A percentile compares a stretch with the other conserved stretches of the same genome.
Conservation (phyloP, 2,888 invertebrate species). For the Electrophaes corylata region DNA sequence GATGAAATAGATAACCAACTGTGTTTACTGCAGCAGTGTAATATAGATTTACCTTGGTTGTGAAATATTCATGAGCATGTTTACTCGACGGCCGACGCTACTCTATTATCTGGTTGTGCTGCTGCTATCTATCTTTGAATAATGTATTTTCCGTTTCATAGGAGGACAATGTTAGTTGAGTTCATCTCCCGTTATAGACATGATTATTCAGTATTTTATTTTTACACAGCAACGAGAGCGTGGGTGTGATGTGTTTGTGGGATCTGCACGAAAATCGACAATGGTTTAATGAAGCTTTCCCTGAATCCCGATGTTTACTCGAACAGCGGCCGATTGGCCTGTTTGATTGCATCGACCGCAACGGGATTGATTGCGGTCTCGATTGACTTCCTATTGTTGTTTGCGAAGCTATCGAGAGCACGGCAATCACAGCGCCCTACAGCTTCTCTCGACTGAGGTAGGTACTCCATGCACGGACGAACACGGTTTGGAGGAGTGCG, state of each 20-base stretch:
- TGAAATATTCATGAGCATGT: constrained; percentile 31
- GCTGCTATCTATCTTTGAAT: constrained; percentile 25
- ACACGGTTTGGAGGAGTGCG: constrained; percentile 7
- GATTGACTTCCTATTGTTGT: constrained; percentile 29
- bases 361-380: constrained; percentile 36
- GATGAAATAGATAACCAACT: constrained; percentile 23
- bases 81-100: constrained; percentile 9
- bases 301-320: constrained; percentile 49
- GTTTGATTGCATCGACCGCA: constrained; percentile 42
- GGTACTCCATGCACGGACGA: too few species aligned
- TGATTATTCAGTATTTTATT: constrained; percentile 23
- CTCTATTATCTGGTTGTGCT: constrained; percentile 15
- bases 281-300: constrained; percentile 47
- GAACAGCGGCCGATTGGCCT: constrained; percentile 43
- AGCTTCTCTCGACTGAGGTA: not conserved
- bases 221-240: constrained; percentile 27
- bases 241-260: constrained; percentile 46
- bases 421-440: constrained; percentile 12
- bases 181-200: constrained; percentile 51
- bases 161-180: constrained; percentile 37
- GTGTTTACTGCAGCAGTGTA: constrained; percentile 12
- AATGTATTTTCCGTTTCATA: constrained; percentile 27
- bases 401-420: constrained; percentile 16
- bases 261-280: constrained; percentile 40
- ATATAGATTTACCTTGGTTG: constrained; percentile 30